Conservation (phyloP, 2,888 invertebrate species). For the Pseudococcus jackbeardsleyi region DNA sequence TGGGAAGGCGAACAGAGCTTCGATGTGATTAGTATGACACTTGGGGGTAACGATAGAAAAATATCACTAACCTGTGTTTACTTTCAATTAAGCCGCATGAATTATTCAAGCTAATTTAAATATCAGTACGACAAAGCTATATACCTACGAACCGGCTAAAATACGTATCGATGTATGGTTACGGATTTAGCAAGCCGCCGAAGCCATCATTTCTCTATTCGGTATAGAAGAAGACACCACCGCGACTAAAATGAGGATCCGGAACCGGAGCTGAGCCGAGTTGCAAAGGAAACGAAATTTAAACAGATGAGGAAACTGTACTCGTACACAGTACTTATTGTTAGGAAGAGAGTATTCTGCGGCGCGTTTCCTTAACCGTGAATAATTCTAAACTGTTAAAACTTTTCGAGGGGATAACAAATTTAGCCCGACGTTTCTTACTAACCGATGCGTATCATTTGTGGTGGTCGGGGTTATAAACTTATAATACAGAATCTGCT, state of each 20-base stretch:
- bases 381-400: background rate
- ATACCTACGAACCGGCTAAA: background rate
- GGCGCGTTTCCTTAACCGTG: slow-evolving; percentile 9
- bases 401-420: background rate
- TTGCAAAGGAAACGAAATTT: background rate
- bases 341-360: background rate
- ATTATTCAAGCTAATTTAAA: slow-evolving; percentile 28
- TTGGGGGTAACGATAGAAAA: background rate
- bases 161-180: background rate
- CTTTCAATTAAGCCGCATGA: slow-evolving; percentile 32
- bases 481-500: background rate
- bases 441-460: slow-evolving; percentile 19
- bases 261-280: too few species aligned
- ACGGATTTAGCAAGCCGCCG: background rate
- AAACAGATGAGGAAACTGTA: background rate
- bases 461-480: background rate
- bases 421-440: background rate
- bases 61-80: slow-evolving; percentile 4
- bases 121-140: background rate
- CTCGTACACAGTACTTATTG: background rate
- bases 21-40: background rate
- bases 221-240: too few species aligned
- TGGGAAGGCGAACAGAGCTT: background rate
- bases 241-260: background rate
- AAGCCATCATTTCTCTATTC: too few species aligned